Evolutionary conservation across 2,888 invertebrate species (phyloP), one percentile per base, ranked within the genome.

Genomic region (Cerastis leucographa): DNA sequence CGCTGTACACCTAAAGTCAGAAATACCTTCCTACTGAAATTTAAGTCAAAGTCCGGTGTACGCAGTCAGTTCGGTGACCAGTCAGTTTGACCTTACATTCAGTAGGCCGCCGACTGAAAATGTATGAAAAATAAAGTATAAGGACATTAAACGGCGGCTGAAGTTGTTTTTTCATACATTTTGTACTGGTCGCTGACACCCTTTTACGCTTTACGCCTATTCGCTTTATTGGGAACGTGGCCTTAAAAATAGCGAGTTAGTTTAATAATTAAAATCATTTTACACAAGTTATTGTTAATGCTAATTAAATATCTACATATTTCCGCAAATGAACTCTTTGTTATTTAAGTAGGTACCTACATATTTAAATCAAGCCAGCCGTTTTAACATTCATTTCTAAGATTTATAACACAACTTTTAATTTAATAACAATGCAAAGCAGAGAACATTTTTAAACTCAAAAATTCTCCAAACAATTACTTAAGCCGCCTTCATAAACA

Each of bases 391-490:
- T 66, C 14, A 40, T 59, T 25, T 42, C 1, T 4, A 0, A 29
- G 29, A 59, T 42, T 42, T 46, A 25, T n/a, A 54, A 77, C 25
- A 64, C 46, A 78, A 49, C 46, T 46, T 22, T 17, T 68, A 40
- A 74, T 59, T 73, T 22, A 72, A 51, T 42, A 64, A n/a, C 25
- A 29, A 42, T n/a, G 35, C 1, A 67, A 73, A 75, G 44, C 51
- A 71, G 56, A 56, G 22, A 65, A 40, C 25, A 76, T 68, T 67
- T 56, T n/a, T n/a, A n/a, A 35, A 70, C 19, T 12, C 4, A 71
- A 80, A 44, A 64, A 78, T 35, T 74, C 42, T 66, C 49, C 51
- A 78, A 62, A 46, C 14, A 74, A 76, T 64, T 73, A 76, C 54
- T 44, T 67, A 74, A 66, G 42, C 4, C 35, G n/a, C 19, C 25